Evolutionary conservation across 2,797 vertebrate species (phyloP), one percentile per base, ranked within the genome.

Genomic region (Artibeus jamaicensis): DNA sequence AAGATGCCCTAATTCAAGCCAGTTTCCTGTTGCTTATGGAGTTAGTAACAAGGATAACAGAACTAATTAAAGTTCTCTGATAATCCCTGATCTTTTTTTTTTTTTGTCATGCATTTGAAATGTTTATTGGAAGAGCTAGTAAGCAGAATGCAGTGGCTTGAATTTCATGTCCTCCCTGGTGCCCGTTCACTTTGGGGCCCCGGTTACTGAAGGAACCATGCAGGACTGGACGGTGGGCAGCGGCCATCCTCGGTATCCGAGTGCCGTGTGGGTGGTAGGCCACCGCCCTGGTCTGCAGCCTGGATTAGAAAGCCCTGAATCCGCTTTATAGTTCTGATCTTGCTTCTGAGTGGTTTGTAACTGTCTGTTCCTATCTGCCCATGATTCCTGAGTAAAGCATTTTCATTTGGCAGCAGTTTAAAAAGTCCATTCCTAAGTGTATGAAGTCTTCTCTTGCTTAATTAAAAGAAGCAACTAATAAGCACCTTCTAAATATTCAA

Each of bases 41-140:
- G 68, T 92, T 74, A 88, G 88, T 81, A 88, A 76, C 21, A 37
- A 83, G 73, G 78, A 86, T 55, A 82, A 70, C 85, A 93, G 84
- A 91, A 87, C 78, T 86, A 70, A 92, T 95, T 88, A 95, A 93
- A 90, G 88, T 88, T 91, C 78, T 70, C 59, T 15, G 53, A 26
- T 94, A 93, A 97, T 88, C 77, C 67, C 42, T 78, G 8, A 59
- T 91, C 29, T 50, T 55, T 55, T 55, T 53, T 55, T 53, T 50
- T 50, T 50, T 50, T 50, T 53, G n/a, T 71, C 32, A 29, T 62
- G 59, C 39, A 8, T 95, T 84, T 89, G 70, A 73, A 53, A 34
- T 1, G 1, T 55, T 78, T 85, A 32, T 78, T n/a, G 15, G 67
- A 65, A 39, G 73, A 59, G 53, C 50, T 85, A 44, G 18, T 48